Conservation (phyloP, 1,140 invertebrate species). For the Rhagoletis zephyria region DNA sequence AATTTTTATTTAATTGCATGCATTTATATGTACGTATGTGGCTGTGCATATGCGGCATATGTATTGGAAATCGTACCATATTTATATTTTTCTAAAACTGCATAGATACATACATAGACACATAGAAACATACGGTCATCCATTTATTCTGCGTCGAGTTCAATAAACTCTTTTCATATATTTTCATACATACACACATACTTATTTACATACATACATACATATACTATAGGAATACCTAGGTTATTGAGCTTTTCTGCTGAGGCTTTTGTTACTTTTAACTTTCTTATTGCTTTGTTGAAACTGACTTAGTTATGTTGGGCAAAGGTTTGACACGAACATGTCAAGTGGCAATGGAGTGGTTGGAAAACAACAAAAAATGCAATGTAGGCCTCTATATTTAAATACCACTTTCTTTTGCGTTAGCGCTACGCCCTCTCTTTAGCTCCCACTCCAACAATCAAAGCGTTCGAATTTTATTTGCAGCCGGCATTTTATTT, state of each 20-base stretch:
- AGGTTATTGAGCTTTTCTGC: conserved; percentile 41
- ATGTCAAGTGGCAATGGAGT: conserved; percentile 18
- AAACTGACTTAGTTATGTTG: not conserved
- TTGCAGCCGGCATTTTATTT: not conserved
- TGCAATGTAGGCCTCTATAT: not conserved
- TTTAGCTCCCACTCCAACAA: not conserved
- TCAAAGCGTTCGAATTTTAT: not conserved
- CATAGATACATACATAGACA: not conserved
- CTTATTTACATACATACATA: not conserved
- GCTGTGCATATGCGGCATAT: not conserved
- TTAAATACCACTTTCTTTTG: too few species aligned
- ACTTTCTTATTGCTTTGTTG: not conserved
- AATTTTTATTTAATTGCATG: too few species aligned
- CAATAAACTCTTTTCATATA: not conserved
- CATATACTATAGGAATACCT: not conserved
- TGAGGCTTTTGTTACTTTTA: conserved; percentile 21
- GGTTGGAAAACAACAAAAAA: not conserved
- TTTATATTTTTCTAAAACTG: not conserved
- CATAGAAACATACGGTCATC: not conserved
- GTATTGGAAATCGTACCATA: not conserved
- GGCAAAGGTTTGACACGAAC: conserved; percentile 29
- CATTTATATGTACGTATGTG: too few species aligned
- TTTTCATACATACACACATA: not conserved
- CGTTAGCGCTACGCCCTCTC: not conserved
- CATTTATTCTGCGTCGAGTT: not conserved